Evolutionary conservation across 1,140 invertebrate species (phyloP).

Genomic region (Rhopalosiphum maidis): DNA sequence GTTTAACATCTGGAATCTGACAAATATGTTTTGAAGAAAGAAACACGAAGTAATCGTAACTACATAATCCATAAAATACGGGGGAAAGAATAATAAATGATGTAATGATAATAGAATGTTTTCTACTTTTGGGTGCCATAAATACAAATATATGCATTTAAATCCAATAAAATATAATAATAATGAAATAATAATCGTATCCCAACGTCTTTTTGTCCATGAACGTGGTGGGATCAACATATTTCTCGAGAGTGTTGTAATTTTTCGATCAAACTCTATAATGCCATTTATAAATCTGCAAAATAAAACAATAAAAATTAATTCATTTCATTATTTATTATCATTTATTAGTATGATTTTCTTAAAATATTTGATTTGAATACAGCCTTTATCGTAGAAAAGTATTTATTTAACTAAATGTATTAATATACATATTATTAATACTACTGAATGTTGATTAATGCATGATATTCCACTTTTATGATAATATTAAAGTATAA

Average conservation of each 20-base stretch:
- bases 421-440: no score
- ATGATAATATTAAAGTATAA: no score
- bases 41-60: not conserved
- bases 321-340: no score
- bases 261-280: not conserved
- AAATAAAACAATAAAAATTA: not conserved
- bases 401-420: no score
- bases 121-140: not conserved
- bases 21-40: not conserved
- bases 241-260: not conserved
- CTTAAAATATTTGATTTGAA: no score
- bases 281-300: not conserved
- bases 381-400: no score
- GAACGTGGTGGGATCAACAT: not conserved
- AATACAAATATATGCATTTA: not conserved
- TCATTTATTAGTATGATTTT: no score
- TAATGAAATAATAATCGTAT: not conserved
- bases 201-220: not conserved
- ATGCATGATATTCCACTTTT: no score
- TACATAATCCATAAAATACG: not conserved
- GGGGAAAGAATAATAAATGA: not conserved
- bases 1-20: not conserved
- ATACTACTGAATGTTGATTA: no score
- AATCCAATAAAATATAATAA: not conserved
- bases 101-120: not conserved